Percentiles rank a stretch among this genome's conserved stretches.
Evolutionary conservation across 2,113 vertebrate species (phyloP).

Genomic region (Cyanoliseus patagonus): DNA sequence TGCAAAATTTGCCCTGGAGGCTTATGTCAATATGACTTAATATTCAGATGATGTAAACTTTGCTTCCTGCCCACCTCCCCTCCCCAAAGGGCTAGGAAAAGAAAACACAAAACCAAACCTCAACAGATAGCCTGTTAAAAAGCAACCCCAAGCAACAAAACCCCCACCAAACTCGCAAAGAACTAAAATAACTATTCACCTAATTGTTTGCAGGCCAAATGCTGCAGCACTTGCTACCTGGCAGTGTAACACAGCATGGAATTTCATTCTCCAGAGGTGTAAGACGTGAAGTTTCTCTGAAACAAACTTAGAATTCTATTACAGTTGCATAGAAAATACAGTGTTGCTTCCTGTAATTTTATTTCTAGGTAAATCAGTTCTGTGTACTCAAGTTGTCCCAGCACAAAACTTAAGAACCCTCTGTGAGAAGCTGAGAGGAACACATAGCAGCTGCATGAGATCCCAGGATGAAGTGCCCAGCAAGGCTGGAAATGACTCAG

Average conservation of each 20-base stretch:
- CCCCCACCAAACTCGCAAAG: neutral
- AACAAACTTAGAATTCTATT: neutral
- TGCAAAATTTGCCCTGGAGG: neutral
- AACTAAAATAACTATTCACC: neutral
- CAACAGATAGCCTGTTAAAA: neutral
- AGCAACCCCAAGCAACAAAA: neutral
- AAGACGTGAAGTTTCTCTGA: neutral
- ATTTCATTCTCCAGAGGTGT: neutral
- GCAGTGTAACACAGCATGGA: neutral
- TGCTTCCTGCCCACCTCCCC: neutral
- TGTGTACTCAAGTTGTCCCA: constrained; percentile 91
- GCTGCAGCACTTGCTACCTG: neutral
- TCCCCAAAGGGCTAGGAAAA: neutral
- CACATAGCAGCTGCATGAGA: neutral
- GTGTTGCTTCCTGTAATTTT: neutral
- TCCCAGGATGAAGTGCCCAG: neutral
- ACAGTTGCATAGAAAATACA: neutral
- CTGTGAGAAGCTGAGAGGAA: constrained; percentile 88
- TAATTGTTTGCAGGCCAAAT: neutral
- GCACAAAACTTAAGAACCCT: constrained; percentile 87
- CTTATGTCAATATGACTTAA: constrained; percentile 19
- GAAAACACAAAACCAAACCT: neutral
- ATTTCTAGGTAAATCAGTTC: constrained; percentile 86
- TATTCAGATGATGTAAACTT: constrained; percentile 10
- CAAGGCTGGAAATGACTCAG: neutral